Conservation (phyloP, 2,797 vertebrate genomes). For the Macropus fuliginosus region DNA sequence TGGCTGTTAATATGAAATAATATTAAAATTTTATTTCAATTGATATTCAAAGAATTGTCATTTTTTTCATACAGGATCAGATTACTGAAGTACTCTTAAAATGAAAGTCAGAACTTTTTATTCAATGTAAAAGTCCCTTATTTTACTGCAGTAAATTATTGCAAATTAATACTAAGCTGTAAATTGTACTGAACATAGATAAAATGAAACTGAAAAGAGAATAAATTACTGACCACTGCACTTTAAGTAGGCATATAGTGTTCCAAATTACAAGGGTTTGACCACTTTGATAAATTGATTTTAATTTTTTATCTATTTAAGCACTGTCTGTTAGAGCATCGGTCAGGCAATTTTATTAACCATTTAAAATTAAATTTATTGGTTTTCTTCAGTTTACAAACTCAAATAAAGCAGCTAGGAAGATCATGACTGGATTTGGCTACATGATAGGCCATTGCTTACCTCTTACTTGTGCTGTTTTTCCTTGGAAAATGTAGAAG, state of each 20-base stretch:
- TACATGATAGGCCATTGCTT: slow-evolving; percentile 6
- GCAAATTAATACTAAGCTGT: slow-evolving; percentile 70
- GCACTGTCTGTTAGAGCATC: slow-evolving; percentile 41
- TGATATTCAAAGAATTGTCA: slow-evolving; percentile 12
- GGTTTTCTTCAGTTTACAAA: slow-evolving; percentile 68
- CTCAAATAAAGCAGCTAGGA: slow-evolving; percentile 53
- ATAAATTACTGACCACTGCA: slow-evolving; percentile 75
- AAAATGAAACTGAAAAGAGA: slow-evolving; percentile 73
- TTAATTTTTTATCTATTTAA: slow-evolving; percentile 81
- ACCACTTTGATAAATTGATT: slow-evolving; percentile 78
- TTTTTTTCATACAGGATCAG: slow-evolving; percentile 40
- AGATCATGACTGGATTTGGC: not conserved
- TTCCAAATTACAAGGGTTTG: slow-evolving; percentile 78
- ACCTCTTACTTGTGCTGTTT: not conserved
- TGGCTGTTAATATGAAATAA: slow-evolving; percentile 35
- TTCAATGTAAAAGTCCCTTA: slow-evolving; percentile 53
- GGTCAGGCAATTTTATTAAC: slow-evolving; percentile 74
- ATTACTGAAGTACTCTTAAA: slow-evolving; percentile 9
- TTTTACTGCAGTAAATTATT: slow-evolving; percentile 74
- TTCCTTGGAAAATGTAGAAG: not conserved
- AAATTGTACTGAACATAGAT: slow-evolving; percentile 75
- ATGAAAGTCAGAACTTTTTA: slow-evolving; percentile 58
- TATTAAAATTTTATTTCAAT: slow-evolving; percentile 28
- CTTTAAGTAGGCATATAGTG: slow-evolving; percentile 71
- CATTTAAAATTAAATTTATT: slow-evolving; percentile 69